Base-by-base conservation (phyloP, 2,888 invertebrate genomes). In the Oscheius onirici region DNA sequence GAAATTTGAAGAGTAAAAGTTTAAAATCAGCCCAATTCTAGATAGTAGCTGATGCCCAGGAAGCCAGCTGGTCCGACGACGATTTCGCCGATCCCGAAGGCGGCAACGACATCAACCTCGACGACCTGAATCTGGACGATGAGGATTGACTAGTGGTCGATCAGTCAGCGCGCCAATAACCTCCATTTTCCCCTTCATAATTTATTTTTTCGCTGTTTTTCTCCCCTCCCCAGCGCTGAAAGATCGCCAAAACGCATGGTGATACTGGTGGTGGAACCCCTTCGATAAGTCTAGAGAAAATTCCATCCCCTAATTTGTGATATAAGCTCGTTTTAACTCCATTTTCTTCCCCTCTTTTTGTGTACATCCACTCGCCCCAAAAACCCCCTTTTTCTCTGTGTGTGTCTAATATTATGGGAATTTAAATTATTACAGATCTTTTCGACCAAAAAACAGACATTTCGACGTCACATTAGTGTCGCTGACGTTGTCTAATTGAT, bases 71-170 rank as follows among this genome's bases (percentile, higher is more conserved):
- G 77, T 78, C 79, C 8, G 79, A 81, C 49, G 82, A 85, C 51
- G 84, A 84, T 26, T 84, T 84, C 60, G 83, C 75, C 34, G 84
- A 84, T 57, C 73, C 80, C 11, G 73, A 76, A 20, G 76, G 67
- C 52, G 78, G 73, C 17, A 80, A 83, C 26, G 84, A 84, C 71
- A 73, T 83, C 63, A 79, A 86, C 69, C 65, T 85, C 57, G 84
- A 85, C 57, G 81, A 84, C 60, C 71, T 86, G 69, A 79, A 83
- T 49, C 71, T 85, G 43, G 83, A 82, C 58, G 84, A 85, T 73
- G 84, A 84, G 73, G 84, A 83, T 77, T 83, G 82, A 84, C 83
- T 80, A 28, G 77, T 82, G 51, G 77, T 80, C 75, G 76, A 77
- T 76, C 77, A 69, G 60, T 77, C 79, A 65, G 75, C 77, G 49